Conservation (phyloP, 2,797 vertebrate species). For the Eupleurogrammus muticus region DNA sequence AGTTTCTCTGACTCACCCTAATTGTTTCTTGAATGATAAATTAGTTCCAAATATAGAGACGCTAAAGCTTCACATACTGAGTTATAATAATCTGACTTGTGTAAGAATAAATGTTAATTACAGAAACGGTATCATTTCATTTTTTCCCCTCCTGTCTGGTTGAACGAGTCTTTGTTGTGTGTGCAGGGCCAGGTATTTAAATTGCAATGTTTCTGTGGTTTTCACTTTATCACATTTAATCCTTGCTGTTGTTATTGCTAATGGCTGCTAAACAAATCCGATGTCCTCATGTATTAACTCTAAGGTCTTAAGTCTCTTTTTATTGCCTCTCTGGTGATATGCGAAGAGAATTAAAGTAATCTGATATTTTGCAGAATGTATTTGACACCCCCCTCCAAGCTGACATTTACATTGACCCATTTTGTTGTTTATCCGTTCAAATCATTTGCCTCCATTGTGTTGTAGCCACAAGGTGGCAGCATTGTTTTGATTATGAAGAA, state of each 20-base stretch:
- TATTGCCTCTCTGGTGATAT: neutral
- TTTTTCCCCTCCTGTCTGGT: neutral
- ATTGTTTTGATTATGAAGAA: slow-evolving; percentile 22
- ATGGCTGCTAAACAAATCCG: neutral
- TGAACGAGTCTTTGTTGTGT: neutral
- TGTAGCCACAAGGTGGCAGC: slow-evolving; percentile 72
- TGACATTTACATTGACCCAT: neutral
- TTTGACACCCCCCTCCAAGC: neutral
- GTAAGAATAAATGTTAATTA: neutral
- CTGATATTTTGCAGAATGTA: neutral
- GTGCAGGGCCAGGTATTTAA: neutral
- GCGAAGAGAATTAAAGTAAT: neutral
- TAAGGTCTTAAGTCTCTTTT: slow-evolving; percentile 1
- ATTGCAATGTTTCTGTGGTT: neutral
- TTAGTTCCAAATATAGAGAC: neutral
- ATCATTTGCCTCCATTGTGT: neutral
- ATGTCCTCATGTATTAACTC: neutral
- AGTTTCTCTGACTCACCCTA: slow-evolving; percentile 1
- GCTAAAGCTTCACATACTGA: neutral
- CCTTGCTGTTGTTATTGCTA: neutral
- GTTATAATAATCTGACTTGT: neutral
- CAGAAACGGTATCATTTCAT: neutral
- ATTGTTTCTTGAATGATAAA: neutral
- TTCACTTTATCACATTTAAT: neutral
- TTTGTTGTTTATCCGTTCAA: neutral